These are phyloP conservation scores for Ophioninae sp. DNA, from an alignment of 2,888 invertebrate species.

Conservation along the genomic window DNA sequence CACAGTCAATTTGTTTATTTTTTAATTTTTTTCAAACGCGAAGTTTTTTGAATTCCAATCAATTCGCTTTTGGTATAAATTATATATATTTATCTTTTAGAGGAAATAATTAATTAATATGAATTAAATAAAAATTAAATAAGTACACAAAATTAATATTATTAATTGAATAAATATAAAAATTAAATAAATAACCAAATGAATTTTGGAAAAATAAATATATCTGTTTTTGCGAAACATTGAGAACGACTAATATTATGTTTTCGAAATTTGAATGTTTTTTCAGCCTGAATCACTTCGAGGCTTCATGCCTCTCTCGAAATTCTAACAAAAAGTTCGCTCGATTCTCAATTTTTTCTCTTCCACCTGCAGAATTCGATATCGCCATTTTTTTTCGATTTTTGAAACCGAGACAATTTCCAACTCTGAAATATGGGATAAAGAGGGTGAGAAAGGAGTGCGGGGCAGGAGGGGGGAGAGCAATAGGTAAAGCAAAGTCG, in stretches of 20 bases:
- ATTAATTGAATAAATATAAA: too few species aligned
- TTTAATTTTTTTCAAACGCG: background rate
- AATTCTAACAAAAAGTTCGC: slow-evolving; percentile 6
- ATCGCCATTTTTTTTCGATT: background rate
- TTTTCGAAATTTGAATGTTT: too few species aligned
- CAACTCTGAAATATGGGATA: slow-evolving; percentile 10
- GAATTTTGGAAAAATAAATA: too few species aligned
- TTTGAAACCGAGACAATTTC: slow-evolving; percentile 9
- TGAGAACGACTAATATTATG: too few species aligned
- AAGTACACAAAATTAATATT: too few species aligned
- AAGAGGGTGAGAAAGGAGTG: background rate
- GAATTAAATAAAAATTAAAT: too few species aligned
- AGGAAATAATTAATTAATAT: too few species aligned
- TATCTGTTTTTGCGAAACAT: too few species aligned
- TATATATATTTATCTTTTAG: too few species aligned
- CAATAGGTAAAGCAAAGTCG: slow-evolving; percentile 20
- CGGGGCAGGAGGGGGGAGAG: background rate
- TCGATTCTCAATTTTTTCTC: slow-evolving; percentile 21
- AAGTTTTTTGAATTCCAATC: background rate
- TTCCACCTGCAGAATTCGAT: background rate
- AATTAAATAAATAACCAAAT: too few species aligned
- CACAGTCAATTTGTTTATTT: background rate
- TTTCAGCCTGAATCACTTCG: background rate
- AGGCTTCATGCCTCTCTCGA: background rate
- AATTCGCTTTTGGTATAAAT: too few species aligned